These are phyloP conservation scores for Scelioninae gen. 1 DNA, from an alignment of 2,888 invertebrate species.

Conservation along the genomic window DNA sequence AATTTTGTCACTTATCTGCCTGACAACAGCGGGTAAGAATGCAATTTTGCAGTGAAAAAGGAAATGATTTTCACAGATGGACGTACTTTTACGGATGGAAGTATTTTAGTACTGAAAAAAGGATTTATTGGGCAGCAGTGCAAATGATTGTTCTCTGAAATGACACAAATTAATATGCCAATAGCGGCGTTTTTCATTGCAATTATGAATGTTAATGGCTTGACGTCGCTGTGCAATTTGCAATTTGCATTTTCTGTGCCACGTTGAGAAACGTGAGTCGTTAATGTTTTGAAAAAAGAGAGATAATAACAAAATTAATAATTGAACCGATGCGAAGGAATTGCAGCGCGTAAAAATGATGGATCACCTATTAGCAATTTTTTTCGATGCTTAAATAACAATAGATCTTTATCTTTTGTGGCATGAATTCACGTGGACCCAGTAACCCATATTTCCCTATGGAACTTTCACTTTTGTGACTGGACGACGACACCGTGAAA, in stretches of 20 bases:
- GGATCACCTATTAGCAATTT: background rate
- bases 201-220: conserved; percentile 6
- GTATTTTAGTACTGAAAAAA: background rate
- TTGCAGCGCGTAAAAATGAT: conserved; percentile 3
- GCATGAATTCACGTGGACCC: conserved; percentile 29
- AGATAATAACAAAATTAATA: conserved; percentile 6
- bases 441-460: conserved; percentile 58
- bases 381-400: conserved; percentile 11
- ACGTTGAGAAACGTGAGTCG: background rate
- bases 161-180: conserved; percentile 4
- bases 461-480: conserved; percentile 51
- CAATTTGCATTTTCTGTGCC: background rate
- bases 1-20: background rate
- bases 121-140: background rate
- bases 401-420: conserved; percentile 19
- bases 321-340: background rate
- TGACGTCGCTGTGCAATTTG: background rate
- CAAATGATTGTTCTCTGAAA: conserved; percentile 1
- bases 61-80: no score
- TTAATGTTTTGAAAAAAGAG: background rate
- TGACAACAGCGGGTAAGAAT: background rate
- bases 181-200: background rate
- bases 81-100: no score
- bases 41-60: no score
- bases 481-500: conserved; percentile 72